A percentile compares a stretch with the other conserved stretches of the same genome.
Conservation (phyloP, 2,888 invertebrate genomes). For the Brachyptera putata region DNA sequence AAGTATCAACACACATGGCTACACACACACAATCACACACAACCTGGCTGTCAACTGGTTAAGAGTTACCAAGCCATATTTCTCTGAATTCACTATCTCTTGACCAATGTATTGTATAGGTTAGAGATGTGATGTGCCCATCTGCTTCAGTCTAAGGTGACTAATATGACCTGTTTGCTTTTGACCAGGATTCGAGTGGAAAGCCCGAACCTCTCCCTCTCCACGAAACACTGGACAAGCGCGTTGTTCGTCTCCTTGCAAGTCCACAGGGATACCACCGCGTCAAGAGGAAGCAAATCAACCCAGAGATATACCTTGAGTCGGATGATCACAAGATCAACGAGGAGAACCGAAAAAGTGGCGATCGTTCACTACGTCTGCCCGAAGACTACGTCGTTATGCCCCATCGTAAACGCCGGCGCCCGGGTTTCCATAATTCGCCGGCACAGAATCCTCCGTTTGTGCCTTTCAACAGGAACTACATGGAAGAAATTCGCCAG, state of each 20-base stretch:
- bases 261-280: not conserved
- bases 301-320: not conserved
- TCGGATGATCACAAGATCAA: slow-evolving; percentile 3
- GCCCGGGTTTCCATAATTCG: slow-evolving; percentile 83
- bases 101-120: too few species aligned
- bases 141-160: too few species aligned
- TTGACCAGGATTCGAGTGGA: not conserved
- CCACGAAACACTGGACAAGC: not conserved
- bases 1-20: too few species aligned
- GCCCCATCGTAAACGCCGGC: slow-evolving; percentile 71
- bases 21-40: too few species aligned
- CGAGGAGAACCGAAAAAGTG: slow-evolving; percentile 10
- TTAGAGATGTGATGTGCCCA: too few species aligned
- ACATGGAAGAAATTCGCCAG: slow-evolving; percentile 60
- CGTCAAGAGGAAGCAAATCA: not conserved
- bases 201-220: not conserved
- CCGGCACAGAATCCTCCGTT: slow-evolving; percentile 85
- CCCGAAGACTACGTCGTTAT: slow-evolving; percentile 81
- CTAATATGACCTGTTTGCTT: too few species aligned
- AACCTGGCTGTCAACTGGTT: too few species aligned
- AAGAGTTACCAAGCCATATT: too few species aligned
- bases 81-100: too few species aligned
- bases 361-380: slow-evolving; percentile 56
- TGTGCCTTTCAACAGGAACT: slow-evolving; percentile 74
- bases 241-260: not conserved